Evolutionary conservation across 2,888 invertebrate genomes (phyloP).

Genomic region (Spisula subtruncata): DNA sequence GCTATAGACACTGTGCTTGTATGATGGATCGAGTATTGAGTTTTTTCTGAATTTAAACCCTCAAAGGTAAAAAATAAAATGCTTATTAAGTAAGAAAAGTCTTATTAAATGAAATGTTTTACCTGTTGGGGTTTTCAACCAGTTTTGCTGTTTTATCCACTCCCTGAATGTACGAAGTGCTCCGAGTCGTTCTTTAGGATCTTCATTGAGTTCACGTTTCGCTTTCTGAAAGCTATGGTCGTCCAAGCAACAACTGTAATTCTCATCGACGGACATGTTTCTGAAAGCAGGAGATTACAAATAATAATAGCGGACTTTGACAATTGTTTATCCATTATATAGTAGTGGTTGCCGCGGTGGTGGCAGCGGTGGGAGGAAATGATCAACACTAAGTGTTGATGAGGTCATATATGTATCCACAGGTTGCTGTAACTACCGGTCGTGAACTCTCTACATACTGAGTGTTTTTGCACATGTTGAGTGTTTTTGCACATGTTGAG

Average conservation of each 20-base stretch:
- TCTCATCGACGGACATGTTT: constrained; percentile 57
- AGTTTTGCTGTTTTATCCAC: constrained; percentile 71
- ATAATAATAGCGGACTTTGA: background rate
- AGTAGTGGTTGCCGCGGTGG: too few species aligned
- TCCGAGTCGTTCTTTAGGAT: constrained; percentile 71
- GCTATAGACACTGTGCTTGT: too few species aligned
- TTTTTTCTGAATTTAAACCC: too few species aligned
- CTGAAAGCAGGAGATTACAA: constrained; percentile 24
- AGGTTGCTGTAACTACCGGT: background rate
- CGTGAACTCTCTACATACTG: too few species aligned
- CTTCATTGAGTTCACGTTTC: constrained; percentile 73
- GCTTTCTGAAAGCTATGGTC: constrained; percentile 71
- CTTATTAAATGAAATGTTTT: too few species aligned
- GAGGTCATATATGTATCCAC: background rate
- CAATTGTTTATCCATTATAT: background rate
- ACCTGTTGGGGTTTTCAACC: constrained; percentile 73
- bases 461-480: too few species aligned
- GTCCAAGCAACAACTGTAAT: constrained; percentile 71
- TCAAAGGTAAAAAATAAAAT: too few species aligned
- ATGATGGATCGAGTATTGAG: too few species aligned
- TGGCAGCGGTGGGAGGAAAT: too few species aligned
- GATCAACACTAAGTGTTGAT: too few species aligned
- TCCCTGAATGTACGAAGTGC: constrained; percentile 70
- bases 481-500: too few species aligned
- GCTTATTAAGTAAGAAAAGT: too few species aligned